Base-by-base conservation (phyloP, 1,140 invertebrate genomes). In the Eumeta japonica region DNA sequence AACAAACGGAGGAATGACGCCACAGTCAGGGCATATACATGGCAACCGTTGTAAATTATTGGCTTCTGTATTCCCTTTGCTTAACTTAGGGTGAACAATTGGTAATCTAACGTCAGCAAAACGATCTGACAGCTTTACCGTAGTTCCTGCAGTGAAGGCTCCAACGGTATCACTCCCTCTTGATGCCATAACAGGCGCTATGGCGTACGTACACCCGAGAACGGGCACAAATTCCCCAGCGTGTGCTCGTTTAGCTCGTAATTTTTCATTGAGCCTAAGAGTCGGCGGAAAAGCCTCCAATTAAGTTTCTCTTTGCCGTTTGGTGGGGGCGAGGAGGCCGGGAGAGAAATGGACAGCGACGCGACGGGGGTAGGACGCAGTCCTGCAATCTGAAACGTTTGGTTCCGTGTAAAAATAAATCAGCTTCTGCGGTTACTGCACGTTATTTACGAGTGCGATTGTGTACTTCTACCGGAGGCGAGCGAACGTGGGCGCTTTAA, bases 271-370 rank as follows among this genome's bases (percentile, higher is more conserved):
- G 68, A 68, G 67, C 55, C 62, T 46, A 56, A 62, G 59, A 64
- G 58, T 62, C 57, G 59, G 50, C 52, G 52, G 57, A 46, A 61
- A 66, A 62, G 58, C 64, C 68, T 65, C 61, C 68, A 73, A 73
- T 73, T 73, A 73, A 73, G 68, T 66, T 70, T 66, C 68, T 73
- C 64, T 68, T 68, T 68, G 58, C 58, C 57, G 59, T 65, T 62
- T 65, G 53, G 47, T 51, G n/a, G n/a, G n/a, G n/a, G 46, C 46
- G 45, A 41, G 50, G 51, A 59, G 60, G 58, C 52, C 56, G 51
- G 47, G 62, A 73, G 65, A 70, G 58, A 70, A 73, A 70, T 58
- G 55, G 20, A 43, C 41, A 43, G 37, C 41, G 34, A 20, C 16
- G 39, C 18, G 28, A 31, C 33, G 35, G 40, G 34, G 33, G 35